A percentile compares a stretch with the other conserved stretches of the same genome.
These are phyloP conservation scores for Myocastor coypus DNA, from an alignment of 2,113 vertebrate genomes.

Conservation along the genomic window DNA sequence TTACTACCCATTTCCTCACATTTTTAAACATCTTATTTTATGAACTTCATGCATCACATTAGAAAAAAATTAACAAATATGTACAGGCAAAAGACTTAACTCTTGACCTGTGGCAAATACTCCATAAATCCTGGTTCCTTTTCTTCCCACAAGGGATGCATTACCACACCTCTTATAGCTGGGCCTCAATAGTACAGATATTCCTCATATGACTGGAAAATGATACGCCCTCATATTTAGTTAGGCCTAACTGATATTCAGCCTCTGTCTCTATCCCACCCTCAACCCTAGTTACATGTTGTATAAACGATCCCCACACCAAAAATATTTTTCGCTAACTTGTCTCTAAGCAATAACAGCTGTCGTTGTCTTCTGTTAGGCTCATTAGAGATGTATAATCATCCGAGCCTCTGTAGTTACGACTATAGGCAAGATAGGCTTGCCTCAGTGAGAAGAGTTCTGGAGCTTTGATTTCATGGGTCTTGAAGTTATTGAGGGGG, in stretches of 20 bases:
- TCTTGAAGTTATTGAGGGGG: background rate
- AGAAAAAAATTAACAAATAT: background rate
- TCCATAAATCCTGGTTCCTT: background rate
- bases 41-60: background rate
- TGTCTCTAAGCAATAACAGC: constrained; percentile 24
- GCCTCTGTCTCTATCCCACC: background rate
- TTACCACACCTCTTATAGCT: background rate
- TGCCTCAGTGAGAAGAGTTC: background rate
- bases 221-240: background rate
- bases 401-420: background rate
- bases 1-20: background rate
- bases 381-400: constrained; percentile 42
- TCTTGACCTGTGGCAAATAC: background rate
- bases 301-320: background rate
- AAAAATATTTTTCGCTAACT: background rate
- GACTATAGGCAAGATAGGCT: background rate
- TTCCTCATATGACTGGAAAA: background rate
- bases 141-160: background rate
- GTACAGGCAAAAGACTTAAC: background rate
- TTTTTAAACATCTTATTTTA: background rate
- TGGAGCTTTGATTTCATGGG: background rate
- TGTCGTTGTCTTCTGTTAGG: constrained; percentile 50
- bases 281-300: background rate
- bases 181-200: background rate
- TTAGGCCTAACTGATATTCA: background rate